Conservation (phyloP, 1,140 invertebrate genomes). For the Drosophila pseudoobscura region DNA sequence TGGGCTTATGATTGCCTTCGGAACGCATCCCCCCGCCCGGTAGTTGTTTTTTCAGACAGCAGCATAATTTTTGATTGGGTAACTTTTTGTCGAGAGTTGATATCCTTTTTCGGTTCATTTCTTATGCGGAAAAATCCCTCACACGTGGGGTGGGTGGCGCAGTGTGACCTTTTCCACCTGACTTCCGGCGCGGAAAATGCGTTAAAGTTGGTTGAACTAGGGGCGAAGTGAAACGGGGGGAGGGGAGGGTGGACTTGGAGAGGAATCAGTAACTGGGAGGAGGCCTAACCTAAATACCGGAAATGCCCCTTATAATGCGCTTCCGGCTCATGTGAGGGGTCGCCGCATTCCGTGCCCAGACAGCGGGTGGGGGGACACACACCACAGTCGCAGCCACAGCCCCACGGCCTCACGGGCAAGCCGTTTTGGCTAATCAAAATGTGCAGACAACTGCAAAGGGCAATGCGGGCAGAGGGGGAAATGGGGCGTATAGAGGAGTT, state of each 20-base stretch:
- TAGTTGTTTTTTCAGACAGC: constrained; percentile 38
- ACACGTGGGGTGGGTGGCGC: constrained; percentile 35
- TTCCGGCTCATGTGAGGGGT: constrained; percentile 66
- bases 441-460: constrained; percentile 68
- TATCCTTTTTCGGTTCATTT: constrained; percentile 33
- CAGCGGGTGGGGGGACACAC: constrained; percentile 10
- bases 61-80: constrained; percentile 66
- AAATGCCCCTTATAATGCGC: constrained; percentile 78
- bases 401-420: constrained; percentile 9
- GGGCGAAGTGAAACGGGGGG: too few relatives aligned
- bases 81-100: constrained; percentile 47
- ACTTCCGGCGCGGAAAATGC: constrained; percentile 40
- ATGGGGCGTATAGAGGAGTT: background rate
- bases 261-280: too few relatives aligned
- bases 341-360: constrained; percentile 33
- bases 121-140: constrained; percentile 52
- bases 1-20: constrained; percentile 60
- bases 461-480: constrained; percentile 12
- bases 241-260: background rate
- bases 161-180: constrained; percentile 54
- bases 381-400: constrained; percentile 40
- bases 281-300: constrained; percentile 66
- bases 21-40: constrained; percentile 38
- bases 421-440: constrained; percentile 72
- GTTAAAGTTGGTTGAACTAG: constrained; percentile 36